Evolutionary conservation across 2,797 vertebrate species (phyloP).

Genomic region (Epinephelus awoara): DNA sequence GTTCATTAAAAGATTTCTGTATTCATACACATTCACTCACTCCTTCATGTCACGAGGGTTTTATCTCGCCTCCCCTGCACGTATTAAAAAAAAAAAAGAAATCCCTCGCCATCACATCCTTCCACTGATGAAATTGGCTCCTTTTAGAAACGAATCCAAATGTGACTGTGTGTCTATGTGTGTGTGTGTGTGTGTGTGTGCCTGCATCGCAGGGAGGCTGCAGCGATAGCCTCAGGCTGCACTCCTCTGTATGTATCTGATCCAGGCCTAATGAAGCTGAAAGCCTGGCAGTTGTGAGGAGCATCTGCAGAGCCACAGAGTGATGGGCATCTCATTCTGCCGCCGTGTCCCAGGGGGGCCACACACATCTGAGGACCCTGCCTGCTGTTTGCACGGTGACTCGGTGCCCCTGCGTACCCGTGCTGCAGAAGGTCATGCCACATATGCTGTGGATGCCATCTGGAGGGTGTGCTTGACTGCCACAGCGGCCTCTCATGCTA

Average conservation of each 20-base stretch:
- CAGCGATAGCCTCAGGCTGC: slow-evolving; percentile 84
- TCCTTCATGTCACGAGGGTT: slow-evolving; percentile 54
- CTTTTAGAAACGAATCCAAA: slow-evolving; percentile 80
- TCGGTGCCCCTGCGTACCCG: slow-evolving; percentile 69
- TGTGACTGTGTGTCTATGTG: slow-evolving; percentile 19
- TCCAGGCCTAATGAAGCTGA: slow-evolving; percentile 91
- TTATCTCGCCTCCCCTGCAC: slow-evolving; percentile 49
- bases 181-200: slow-evolving; percentile 25
- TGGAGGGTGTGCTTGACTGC: slow-evolving; percentile 75
- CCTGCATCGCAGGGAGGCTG: slow-evolving; percentile 76
- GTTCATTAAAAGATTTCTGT: slow-evolving; percentile 60
- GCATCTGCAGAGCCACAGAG: slow-evolving; percentile 91
- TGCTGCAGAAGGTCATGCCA: slow-evolving; percentile 85
- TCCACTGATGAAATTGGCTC: slow-evolving; percentile 78
- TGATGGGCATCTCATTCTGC: slow-evolving; percentile 94
- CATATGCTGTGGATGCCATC: slow-evolving; percentile 81
- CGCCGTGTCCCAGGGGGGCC: slow-evolving; percentile 74
- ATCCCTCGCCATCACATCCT: slow-evolving; percentile 66
- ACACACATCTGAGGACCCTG: slow-evolving; percentile 86
- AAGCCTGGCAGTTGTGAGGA: slow-evolving; percentile 90
- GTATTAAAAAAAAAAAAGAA: slow-evolving; percentile 69
- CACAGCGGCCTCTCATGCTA: slow-evolving; percentile 45
- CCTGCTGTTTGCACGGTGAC: slow-evolving; percentile 78
- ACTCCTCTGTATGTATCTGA: slow-evolving; percentile 87
- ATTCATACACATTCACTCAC: slow-evolving; percentile 30